Conservation (phyloP, 30 jellyfish, hydroid and myxozoan genomes). For the Turritopsis dohrnii region DNA sequence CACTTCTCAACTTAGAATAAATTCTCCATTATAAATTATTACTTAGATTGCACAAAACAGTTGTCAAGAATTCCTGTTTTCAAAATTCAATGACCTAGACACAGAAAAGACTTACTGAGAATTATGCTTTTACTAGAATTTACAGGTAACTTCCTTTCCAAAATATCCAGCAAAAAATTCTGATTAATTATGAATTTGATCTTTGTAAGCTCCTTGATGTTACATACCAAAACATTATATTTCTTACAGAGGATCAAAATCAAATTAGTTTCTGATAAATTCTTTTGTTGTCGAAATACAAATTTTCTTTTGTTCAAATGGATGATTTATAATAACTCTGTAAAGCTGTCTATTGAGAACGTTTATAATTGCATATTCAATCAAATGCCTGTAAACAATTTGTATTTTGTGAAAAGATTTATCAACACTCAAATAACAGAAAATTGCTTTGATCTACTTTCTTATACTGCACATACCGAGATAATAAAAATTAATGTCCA, state of each 20-base stretch:
- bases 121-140: not conserved
- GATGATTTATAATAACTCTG: not conserved
- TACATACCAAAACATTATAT: constrained; percentile 10
- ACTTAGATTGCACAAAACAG: not conserved
- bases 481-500: not conserved
- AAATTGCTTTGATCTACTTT: not conserved
- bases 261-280: not conserved
- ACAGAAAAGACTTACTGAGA: not conserved
- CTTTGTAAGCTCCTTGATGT: not conserved
- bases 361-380: constrained; percentile 17
- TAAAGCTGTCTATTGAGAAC: constrained; percentile 8
- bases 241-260: constrained; percentile 2
- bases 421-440: constrained; percentile 9
- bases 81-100: not conserved
- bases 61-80: not conserved
- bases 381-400: constrained; percentile 8
- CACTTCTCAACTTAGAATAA: not conserved
- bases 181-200: not conserved
- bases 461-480: not conserved
- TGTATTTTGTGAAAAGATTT: constrained; percentile 1
- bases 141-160: not conserved
- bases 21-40: not conserved
- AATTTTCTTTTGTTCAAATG: not conserved
- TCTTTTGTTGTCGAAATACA: constrained; percentile 6
- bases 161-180: not conserved